Conservation (phyloP, 1,140 invertebrate species). For the Trissolcus basalis region DNA sequence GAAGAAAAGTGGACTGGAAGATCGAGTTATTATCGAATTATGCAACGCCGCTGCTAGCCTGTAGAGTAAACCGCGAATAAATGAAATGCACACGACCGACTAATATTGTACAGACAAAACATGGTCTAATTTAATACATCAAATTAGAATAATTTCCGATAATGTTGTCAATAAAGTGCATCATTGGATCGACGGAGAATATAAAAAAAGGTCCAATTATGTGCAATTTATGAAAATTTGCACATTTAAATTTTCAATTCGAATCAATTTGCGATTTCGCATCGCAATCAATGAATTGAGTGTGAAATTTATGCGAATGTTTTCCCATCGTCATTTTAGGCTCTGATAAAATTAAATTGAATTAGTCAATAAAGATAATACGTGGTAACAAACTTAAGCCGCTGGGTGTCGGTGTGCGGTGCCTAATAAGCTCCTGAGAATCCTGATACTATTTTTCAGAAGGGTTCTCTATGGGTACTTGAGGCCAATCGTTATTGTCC, state of each 20-base stretch:
- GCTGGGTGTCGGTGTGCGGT: slow-evolving; percentile 13
- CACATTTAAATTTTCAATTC: background rate
- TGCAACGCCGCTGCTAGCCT: slow-evolving; percentile 44
- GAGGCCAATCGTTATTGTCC: slow-evolving; percentile 56
- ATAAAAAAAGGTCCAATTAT: no score
- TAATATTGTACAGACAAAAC: background rate
- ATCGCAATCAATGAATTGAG: slow-evolving; percentile 1
- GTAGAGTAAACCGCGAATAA: slow-evolving; percentile 17
- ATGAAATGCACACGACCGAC: slow-evolving; percentile 21
- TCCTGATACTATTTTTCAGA: slow-evolving; percentile 52
- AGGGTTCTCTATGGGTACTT: slow-evolving; percentile 42
- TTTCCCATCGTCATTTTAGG: slow-evolving; percentile 22
- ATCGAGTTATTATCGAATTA: slow-evolving; percentile 58
- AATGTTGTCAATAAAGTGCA: no score
- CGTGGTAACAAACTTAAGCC: slow-evolving; percentile 11
- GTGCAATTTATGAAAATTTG: no score
- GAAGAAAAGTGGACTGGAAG: slow-evolving; percentile 34
- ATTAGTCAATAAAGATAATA: slow-evolving; percentile 35
- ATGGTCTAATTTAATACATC: background rate
- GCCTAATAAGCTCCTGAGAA: slow-evolving; percentile 47
- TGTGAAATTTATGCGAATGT: slow-evolving; percentile 22
- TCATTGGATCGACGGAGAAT: no score
- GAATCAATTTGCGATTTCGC: background rate
- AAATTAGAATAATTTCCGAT: no score
- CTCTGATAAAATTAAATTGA: slow-evolving; percentile 23